phyloP scores from a whole-genome alignment of 2,888 invertebrate genomes.

The Hipparchia sbordonii region DNA sequence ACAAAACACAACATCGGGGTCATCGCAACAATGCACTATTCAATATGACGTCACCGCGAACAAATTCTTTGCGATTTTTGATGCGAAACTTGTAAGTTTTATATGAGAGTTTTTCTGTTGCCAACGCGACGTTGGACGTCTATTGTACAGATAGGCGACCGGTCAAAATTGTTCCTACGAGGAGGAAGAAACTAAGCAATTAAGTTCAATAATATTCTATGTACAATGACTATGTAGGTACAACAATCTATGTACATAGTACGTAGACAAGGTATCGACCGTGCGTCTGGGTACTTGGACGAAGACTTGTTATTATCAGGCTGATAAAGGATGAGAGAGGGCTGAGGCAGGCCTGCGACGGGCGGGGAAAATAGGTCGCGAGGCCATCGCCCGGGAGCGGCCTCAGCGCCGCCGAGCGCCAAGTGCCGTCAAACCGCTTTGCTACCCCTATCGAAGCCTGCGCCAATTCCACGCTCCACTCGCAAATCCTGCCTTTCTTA shows the following conservation, averaged over 20 bases:
- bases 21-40: slow-evolving; percentile 45
- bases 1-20: slow-evolving; percentile 41
- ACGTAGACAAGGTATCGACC: slow-evolving; percentile 33
- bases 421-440: slow-evolving; percentile 56
- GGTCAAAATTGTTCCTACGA: too few species aligned
- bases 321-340: slow-evolving; percentile 65
- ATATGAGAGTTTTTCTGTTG: neutral
- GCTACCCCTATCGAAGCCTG: slow-evolving; percentile 60
- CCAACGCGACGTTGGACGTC: too few species aligned
- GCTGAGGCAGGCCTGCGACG: slow-evolving; percentile 49
- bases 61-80: slow-evolving; percentile 31
- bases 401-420: slow-evolving; percentile 47
- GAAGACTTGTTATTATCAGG: slow-evolving; percentile 62
- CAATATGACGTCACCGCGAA: slow-evolving; percentile 39
- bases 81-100: neutral
- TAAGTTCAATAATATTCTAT: too few species aligned
- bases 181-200: too few species aligned
- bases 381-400: slow-evolving; percentile 73
- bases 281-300: slow-evolving; percentile 47
- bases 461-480: slow-evolving; percentile 45
- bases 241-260: neutral
- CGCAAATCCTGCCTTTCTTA: neutral
- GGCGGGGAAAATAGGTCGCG: slow-evolving; percentile 72
- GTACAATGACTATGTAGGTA: too few species aligned
- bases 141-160: too few species aligned